phyloP scores from a whole-genome alignment of 2,888 invertebrate species.

The Acleris emargana region DNA sequence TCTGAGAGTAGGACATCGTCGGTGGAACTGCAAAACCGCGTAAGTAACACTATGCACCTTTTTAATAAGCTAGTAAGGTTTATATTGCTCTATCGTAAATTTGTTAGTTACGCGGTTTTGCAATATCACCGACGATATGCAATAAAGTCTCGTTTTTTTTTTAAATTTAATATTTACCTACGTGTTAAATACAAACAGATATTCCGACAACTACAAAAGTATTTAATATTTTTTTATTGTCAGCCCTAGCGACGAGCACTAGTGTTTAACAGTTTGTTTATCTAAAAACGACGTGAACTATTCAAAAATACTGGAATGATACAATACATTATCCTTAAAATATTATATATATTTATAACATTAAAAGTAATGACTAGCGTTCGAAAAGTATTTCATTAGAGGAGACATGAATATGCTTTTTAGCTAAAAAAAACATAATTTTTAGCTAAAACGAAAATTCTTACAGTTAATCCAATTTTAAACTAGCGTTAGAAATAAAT shows the following conservation, averaged over 20 bases:
- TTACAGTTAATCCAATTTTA: constrained; percentile 10
- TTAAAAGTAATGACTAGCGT: constrained; percentile 47
- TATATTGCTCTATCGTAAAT: no score
- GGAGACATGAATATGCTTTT: constrained; percentile 14
- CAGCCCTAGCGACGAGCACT: constrained; percentile 55
- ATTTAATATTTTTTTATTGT: constrained; percentile 47
- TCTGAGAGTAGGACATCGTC: no score
- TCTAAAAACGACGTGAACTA: constrained; percentile 32
- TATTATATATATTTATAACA: constrained; percentile 12
- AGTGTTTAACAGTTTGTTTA: constrained; percentile 50
- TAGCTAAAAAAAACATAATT: neutral
- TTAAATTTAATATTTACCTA: no score
- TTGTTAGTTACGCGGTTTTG: no score
- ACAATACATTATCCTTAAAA: constrained; percentile 40
- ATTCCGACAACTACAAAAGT: constrained; percentile 35
- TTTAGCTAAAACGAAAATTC: no score
- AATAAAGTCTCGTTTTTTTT: no score
- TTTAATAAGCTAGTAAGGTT: no score
- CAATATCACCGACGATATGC: no score
- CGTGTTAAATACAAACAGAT: neutral
- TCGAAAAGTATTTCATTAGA: constrained; percentile 16
- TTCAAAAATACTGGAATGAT: constrained; percentile 46
- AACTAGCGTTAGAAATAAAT: constrained; percentile 27
- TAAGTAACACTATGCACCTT: no score
- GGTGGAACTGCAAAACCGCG: no score